A percentile compares a stretch with the other conserved stretches of the same genome.
Evolutionary conservation across 2,113 vertebrate genomes (phyloP).

Genomic region (Corythaeola cristata): DNA sequence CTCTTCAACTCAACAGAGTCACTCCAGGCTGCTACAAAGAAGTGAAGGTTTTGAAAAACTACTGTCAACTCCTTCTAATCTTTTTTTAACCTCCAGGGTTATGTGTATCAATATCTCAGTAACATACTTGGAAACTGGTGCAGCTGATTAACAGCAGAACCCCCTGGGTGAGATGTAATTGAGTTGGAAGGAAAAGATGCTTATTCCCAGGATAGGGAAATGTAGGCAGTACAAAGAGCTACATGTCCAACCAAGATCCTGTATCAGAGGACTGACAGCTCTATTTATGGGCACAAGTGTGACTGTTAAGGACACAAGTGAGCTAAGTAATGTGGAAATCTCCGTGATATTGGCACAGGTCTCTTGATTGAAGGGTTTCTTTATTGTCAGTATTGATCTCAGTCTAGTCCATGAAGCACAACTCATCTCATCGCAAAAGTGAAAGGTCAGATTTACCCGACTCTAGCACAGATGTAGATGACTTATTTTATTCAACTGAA

Average conservation of each 20-base stretch:
- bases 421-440: rapidly evolving
- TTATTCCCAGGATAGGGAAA: not conserved
- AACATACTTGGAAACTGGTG: not conserved
- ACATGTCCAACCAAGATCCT: not conserved
- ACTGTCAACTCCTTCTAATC: not conserved
- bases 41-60: not conserved
- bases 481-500: not conserved
- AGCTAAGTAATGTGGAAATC: not conserved
- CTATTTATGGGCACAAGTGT: not conserved
- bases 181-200: not conserved
- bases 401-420: not conserved
- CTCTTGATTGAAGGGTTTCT: not conserved
- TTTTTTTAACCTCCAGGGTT: not conserved
- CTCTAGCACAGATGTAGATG: not conserved
- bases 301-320: not conserved
- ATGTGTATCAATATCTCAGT: not conserved
- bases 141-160: not conserved
- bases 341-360: not conserved
- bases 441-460: not conserved
- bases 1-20: not conserved
- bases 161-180: not conserved
- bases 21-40: not conserved
- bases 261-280: not conserved
- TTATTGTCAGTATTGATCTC: not conserved
- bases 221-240: not conserved